These are phyloP conservation scores for Drosophila prostipennis DNA, from an alignment of 2,888 invertebrate genomes.

Conservation along the genomic window DNA sequence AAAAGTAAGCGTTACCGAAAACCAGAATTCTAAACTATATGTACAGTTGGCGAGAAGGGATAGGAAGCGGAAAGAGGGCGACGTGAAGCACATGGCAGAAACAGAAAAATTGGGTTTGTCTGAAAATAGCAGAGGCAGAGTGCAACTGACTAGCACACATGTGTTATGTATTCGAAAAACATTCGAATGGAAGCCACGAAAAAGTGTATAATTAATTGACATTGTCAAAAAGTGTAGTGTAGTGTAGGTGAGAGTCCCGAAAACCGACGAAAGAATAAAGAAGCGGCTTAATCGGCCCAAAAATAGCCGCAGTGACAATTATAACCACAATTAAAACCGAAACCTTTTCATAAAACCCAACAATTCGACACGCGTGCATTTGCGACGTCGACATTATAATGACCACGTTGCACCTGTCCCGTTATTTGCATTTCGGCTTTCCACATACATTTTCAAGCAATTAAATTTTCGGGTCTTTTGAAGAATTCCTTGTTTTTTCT, in stretches of 20 bases:
- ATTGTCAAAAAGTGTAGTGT: slow-evolving; percentile 14
- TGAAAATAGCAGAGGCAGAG: slow-evolving; percentile 56
- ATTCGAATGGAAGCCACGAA: slow-evolving; percentile 15
- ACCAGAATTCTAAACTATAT: slow-evolving; percentile 13
- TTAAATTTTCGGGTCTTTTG: background rate
- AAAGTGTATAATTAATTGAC: slow-evolving; percentile 6
- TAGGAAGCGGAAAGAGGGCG: slow-evolving; percentile 23
- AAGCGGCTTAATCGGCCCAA: slow-evolving; percentile 20
- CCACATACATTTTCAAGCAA: slow-evolving; percentile 1
- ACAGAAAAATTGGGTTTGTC: slow-evolving; percentile 50
- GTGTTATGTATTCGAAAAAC: slow-evolving; percentile 57
- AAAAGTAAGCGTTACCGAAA: slow-evolving; percentile 21
- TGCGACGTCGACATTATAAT: slow-evolving; percentile 23
- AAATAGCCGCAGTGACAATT: slow-evolving; percentile 35
- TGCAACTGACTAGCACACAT: slow-evolving; percentile 39
- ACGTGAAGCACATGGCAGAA: slow-evolving; percentile 55
- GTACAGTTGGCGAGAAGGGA: background rate
- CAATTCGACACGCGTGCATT: slow-evolving; percentile 51
- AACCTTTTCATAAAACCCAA: slow-evolving; percentile 14
- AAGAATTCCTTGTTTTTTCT: slow-evolving; percentile 6
- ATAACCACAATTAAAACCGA: slow-evolving; percentile 34
- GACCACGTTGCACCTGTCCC: slow-evolving; percentile 55
- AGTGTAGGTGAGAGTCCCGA: background rate
- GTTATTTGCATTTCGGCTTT: slow-evolving; percentile 19
- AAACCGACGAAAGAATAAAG: slow-evolving; percentile 6